Conservation (phyloP, 2,113 vertebrate genomes). For the Leucosticte australis region DNA sequence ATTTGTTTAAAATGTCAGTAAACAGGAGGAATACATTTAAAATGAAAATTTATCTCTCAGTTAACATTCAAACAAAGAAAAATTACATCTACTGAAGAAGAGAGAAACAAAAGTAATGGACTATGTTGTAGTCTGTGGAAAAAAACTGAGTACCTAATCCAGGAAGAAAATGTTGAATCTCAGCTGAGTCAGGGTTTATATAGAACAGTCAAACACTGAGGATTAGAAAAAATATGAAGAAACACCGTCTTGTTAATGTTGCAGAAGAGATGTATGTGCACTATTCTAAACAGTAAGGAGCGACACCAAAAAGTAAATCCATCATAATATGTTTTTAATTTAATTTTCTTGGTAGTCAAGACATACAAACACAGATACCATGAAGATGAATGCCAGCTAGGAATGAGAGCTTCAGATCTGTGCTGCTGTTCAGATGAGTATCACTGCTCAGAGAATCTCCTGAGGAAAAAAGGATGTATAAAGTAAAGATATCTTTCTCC, state of each 20-base stretch:
- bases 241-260: background rate
- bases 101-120: background rate
- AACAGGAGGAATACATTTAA: background rate
- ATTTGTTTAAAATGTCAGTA: background rate
- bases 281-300: background rate
- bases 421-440: background rate
- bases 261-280: background rate
- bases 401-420: background rate
- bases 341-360: background rate
- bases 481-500: background rate
- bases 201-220: background rate
- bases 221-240: background rate
- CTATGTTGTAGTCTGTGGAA: background rate
- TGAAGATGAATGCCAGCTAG: background rate
- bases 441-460: background rate
- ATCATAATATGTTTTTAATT: background rate
- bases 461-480: background rate
- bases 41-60: background rate
- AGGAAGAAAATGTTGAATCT: background rate
- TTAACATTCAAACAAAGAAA: background rate
- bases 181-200: background rate
- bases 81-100: background rate
- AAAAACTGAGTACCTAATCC: background rate
- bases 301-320: background rate
- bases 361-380: background rate